Percentiles rank a stretch among this genome's conserved stretches.
Conservation (phyloP, 2,113 vertebrate genomes). For the Serilophus lunatus region DNA sequence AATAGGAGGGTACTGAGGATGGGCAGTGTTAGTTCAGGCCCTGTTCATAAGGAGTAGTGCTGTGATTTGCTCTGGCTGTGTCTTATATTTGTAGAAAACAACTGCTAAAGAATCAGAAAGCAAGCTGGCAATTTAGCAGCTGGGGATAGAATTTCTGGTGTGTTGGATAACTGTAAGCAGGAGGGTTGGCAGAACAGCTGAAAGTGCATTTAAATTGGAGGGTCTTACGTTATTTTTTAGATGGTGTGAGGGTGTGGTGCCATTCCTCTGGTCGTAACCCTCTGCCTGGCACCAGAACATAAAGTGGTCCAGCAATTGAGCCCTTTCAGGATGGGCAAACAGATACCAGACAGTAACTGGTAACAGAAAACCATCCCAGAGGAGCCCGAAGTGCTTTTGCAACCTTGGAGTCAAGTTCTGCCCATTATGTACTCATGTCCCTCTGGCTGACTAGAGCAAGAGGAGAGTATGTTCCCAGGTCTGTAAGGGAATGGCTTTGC, state of each 20-base stretch:
- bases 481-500: background rate
- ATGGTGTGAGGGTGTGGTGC: background rate
- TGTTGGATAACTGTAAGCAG: background rate
- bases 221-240: background rate
- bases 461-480: background rate
- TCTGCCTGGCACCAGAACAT: background rate
- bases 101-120: background rate
- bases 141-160: background rate
- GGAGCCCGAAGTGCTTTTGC: background rate
- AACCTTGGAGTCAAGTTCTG: background rate
- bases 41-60: background rate
- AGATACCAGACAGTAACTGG: background rate
- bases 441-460: background rate
- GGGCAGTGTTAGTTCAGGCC: background rate
- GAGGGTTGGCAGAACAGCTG: background rate
- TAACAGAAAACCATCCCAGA: background rate
- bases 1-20: background rate
- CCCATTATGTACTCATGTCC: rapidly evolving
- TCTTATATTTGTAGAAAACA: background rate
- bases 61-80: background rate
- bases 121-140: background rate
- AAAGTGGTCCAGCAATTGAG: background rate
- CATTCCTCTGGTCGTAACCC: background rate
- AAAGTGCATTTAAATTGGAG: background rate
- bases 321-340: background rate